Conservation (phyloP, 2,113 vertebrate genomes). For the Spilogale gracilis region DNA sequence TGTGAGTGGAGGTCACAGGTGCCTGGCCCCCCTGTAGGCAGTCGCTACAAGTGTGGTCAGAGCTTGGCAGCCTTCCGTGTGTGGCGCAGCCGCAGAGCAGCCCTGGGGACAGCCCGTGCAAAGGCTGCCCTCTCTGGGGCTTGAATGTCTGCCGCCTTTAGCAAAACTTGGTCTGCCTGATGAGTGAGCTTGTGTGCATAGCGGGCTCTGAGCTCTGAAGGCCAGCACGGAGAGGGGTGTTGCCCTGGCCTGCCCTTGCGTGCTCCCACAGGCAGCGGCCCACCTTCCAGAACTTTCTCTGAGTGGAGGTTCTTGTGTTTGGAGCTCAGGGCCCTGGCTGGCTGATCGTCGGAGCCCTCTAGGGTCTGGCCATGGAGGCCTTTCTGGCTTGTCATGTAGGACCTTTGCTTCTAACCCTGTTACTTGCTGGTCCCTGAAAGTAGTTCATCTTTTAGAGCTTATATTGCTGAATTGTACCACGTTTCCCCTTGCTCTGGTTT, state of each 20-base stretch:
- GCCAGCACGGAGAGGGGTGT: background rate
- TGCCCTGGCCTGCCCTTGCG: background rate
- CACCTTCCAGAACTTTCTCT: background rate
- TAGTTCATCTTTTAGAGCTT: background rate
- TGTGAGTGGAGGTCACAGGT: background rate
- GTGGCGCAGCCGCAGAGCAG: background rate
- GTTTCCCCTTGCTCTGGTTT: background rate
- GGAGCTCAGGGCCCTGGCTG: fast-evolving
- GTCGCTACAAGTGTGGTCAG: background rate
- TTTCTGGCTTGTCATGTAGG: background rate
- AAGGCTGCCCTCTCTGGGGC: background rate
- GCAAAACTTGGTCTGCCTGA: slow-evolving; percentile 11
- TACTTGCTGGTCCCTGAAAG: fast-evolving
- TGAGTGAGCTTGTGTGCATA: background rate
- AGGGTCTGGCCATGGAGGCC: background rate
- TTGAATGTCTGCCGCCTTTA: background rate
- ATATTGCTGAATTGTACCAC: fast-evolving
- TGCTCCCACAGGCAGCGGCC: fast-evolving
- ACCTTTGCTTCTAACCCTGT: background rate
- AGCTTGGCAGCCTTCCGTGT: background rate
- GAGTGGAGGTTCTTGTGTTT: fast-evolving
- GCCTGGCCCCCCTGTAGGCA: background rate
- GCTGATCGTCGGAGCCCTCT: fast-evolving
- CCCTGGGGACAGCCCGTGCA: background rate
- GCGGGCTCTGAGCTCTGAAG: background rate